Base-by-base conservation (phyloP, 2,113 vertebrate species). In the Gasterosteus nipponicus region DNA sequence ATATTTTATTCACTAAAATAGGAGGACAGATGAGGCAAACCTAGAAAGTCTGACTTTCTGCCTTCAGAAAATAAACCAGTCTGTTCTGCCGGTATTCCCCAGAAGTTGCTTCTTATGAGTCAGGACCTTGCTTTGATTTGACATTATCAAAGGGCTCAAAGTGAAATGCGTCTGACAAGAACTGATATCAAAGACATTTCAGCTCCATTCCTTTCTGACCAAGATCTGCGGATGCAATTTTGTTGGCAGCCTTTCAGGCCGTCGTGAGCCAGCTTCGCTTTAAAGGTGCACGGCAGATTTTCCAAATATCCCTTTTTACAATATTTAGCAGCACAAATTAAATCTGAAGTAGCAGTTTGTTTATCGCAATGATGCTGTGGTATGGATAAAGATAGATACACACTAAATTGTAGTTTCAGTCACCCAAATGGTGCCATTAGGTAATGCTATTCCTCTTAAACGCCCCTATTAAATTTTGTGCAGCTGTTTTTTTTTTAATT, bases 121-220 rank as follows among this genome's bases (percentile, higher is more conserved):
- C 70, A 72, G 80, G 83, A 82, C 83, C 80, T 83, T 54, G 70
- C 87, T 92, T 93, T 92, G 90, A 92, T 89, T 93, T 91, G 83
- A 87, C 83, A 82, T 82, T 86, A 92, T 93, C 89, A 92, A 92
- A 93, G 85, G 71, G 63, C 74, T 90, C 79, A 79, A 80, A 88
- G 84, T 87, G 91, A 90, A 89, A 87, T 85, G 57, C 62, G 68
- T 87, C 89, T 89, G 86, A 92, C 86, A 86, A 88, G 87, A 56
- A 72, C 72, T 49, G 81, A 87, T 91, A 93, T 91, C 90, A 90
- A 88, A 89, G 78, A 79, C 75, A 81, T 85, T 79, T 78, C 79
- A 56, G n/a, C 80, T 69, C 69, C 69, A 41, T 80, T 87, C 49
- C 73, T 77, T 70, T 83, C 41, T 69, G 83, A 87, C 86, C 85